Base-by-base conservation (phyloP, 2,888 invertebrate genomes). In the Andrena bicolor region DNA sequence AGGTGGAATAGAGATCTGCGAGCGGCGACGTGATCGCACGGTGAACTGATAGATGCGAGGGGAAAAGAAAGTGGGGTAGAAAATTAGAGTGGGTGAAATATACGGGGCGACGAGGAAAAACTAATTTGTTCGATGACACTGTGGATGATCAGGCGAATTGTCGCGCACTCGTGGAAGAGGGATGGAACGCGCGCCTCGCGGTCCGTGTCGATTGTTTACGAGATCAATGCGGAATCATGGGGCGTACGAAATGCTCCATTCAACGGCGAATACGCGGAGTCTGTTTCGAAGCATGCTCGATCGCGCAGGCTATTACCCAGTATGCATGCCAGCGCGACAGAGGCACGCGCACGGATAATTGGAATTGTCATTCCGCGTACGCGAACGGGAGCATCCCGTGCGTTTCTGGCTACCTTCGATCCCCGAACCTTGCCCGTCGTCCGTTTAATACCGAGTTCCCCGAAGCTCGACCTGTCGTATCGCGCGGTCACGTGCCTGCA, bases 301-400 rank as follows among this genome's bases (percentile, higher is more conserved):
- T 80, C 70, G 68, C 60, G 32, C 6, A 35, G 61, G 20, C 35
- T 70, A 76, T 76, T 76, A 71, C 16, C 63, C 48, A 60, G 74
- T n/a, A 35, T 48, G 49, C 70, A 75, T 75, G 53, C 82, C 65
- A 20, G 23, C 28, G 16, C 16, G 49, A 64, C 72, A 53, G 41
- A 51, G 64, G 68, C 68, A 81, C 72, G 80, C 80, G 73, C 56
- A 3, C 41, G 16, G 76, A 82, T 82, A 76, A 80, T 76, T 80
- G 64, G 73, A 72, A 78, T 73, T 64, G 69, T 68, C 71, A 61
- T 66, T 71, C 70, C 64, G 26, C 35, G 65, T 76, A 60, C 63
- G 49, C 30, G 13, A 58, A 23, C 70, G 58, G 64, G 64, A 58
- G 10, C 56, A n/a, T 30, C 48, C 41, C 23, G 7, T 20, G 23